Conservation (phyloP, 2,888 invertebrate genomes). For the Abscondita cerata region DNA sequence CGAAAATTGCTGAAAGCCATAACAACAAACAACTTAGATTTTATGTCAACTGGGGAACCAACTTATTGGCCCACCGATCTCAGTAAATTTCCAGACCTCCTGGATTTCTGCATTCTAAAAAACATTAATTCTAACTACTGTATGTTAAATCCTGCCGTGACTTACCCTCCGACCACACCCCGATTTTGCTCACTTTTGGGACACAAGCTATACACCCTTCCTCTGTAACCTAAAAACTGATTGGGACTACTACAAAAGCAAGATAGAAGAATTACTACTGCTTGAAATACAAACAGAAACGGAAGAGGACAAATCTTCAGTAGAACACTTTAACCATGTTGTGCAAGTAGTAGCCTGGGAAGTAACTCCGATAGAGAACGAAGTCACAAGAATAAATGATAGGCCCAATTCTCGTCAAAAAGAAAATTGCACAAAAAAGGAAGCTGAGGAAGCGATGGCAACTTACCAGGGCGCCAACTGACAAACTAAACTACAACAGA, state of each 20-base stretch:
- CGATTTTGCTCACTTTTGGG: not conserved
- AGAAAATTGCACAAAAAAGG: not conserved
- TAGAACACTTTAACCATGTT: not conserved
- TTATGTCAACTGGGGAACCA: too few species aligned
- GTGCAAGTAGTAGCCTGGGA: not conserved
- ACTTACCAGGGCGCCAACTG: not conserved
- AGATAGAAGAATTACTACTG: too few species aligned
- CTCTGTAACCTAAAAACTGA: not conserved
- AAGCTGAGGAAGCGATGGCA: too few species aligned
- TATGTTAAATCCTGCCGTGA: slow-evolving; percentile 6
- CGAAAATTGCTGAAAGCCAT: not conserved
- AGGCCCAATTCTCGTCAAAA: not conserved
- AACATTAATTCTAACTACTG: not conserved
- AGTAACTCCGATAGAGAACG: not conserved
- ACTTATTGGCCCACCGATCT: too few species aligned
- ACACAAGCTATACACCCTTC: not conserved
- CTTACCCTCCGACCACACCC: slow-evolving; percentile 8
- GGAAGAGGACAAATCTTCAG: too few species aligned
- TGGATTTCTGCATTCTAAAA: slow-evolving; percentile 9
- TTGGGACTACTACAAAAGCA: too few species aligned
- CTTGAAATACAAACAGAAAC: too few species aligned
- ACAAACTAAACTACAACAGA: not conserved
- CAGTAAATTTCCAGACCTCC: too few species aligned
- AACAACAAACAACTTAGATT: too few species aligned
- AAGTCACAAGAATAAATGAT: not conserved